Evolutionary conservation across 2,113 vertebrate genomes (phyloP), one percentile per base, ranked within the genome.

Genomic region (Leptobrachium ailaonicum): DNA sequence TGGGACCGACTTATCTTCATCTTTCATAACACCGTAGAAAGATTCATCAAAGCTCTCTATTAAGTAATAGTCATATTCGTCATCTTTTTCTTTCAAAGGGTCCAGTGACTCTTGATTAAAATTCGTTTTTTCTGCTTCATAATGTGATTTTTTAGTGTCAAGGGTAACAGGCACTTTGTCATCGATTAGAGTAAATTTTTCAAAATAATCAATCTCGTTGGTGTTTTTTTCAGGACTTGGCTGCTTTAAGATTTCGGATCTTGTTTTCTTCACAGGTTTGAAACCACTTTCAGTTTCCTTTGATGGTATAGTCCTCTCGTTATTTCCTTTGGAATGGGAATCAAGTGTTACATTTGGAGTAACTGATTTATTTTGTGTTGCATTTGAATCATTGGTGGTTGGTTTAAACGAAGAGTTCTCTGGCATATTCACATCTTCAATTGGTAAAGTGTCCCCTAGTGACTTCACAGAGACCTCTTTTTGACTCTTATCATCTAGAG

Each of bases 141-240:
- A 86, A 80, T 86, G 87, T 80, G 85, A 77, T 80, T 76, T 84
- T 20, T 84, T 87, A 56, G 83, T 83, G 73, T 73, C 83, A 75
- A 73, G 53, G 9, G 73, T 82, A 76, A 85, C 81, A 43, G 91
- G 88, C 42, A 93, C 90, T 75, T 92, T 92, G 66, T 92, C 92
- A 83, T 98, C 96, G 84, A 96, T 85, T 83, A 98, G 88, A 4
- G 93, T 98, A 71, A 96, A 96, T 84, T 96, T 96, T 90, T 96
- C 96, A 86, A 98, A 95, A 88, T 98, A 98, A 88, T 98, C 97
- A 72, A 95, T 87, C 75, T 95, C 93, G 2, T 54, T 75, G 1
- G 76, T 72, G 87, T 76, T 42, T 70, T 84, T 84, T 41, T 83
- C 66, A 60, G 85, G 69, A 79, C 83, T 83, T 70, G 87, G 1